A percentile compares a stretch with the other conserved stretches of the same genome.
These are phyloP conservation scores for Lerema accius DNA, from an alignment of 1,140 invertebrate genomes.

Conservation along the genomic window DNA sequence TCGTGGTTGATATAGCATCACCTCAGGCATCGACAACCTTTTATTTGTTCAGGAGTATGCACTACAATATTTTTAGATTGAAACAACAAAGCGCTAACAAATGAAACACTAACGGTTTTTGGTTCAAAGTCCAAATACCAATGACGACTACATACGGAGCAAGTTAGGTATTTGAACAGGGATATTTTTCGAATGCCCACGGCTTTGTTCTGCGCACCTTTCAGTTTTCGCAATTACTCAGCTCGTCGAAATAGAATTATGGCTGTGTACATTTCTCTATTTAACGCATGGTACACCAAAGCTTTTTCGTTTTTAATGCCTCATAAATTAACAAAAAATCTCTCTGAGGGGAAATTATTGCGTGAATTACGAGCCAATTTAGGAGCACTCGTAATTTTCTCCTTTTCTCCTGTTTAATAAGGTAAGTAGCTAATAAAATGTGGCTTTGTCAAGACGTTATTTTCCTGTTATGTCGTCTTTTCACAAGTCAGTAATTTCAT, in stretches of 20 bases:
- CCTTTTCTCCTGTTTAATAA: slow-evolving; percentile 9
- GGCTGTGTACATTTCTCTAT: slow-evolving; percentile 21
- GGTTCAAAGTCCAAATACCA: slow-evolving; percentile 19
- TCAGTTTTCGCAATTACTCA: slow-evolving; percentile 20
- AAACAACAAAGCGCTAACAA: slow-evolving; percentile 18
- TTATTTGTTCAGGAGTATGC: no score
- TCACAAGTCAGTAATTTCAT: not conserved
- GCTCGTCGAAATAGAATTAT: slow-evolving; percentile 22
- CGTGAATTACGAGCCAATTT: slow-evolving; percentile 20
- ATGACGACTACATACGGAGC: not conserved
- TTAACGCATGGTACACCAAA: slow-evolving; percentile 28
- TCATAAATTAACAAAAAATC: slow-evolving; percentile 21
- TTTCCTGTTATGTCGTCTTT: not conserved
- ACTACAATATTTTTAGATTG: slow-evolving; percentile 14
- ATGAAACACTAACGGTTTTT: slow-evolving; percentile 7
- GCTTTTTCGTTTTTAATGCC: slow-evolving; percentile 14
- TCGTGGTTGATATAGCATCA: no score
- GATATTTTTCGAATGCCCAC: slow-evolving; percentile 14
- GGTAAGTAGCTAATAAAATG: slow-evolving; percentile 13
- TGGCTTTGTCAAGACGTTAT: not conserved
- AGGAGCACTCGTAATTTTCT: slow-evolving; percentile 5
- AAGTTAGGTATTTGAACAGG: not conserved
- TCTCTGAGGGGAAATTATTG: slow-evolving; percentile 16
- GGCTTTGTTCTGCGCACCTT: slow-evolving; percentile 12
- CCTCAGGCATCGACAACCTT: no score